Evolutionary conservation across 2,113 vertebrate genomes (phyloP).

Genomic region (Catharus bicknelli): DNA sequence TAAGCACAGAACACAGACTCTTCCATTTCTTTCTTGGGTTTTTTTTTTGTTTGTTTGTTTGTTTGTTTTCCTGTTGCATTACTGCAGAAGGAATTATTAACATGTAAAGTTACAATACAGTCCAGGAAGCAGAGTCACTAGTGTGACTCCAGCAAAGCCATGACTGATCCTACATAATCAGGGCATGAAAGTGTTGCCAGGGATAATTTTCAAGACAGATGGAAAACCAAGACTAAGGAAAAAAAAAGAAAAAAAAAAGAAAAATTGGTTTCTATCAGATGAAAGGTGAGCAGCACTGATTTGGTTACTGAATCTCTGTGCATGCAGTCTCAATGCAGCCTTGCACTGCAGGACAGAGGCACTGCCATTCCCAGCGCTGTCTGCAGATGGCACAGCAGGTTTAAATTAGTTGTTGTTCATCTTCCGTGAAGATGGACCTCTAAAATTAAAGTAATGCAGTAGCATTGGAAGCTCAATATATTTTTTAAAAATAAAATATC

Average conservation of each 20-base stretch:
- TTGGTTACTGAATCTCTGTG: background rate
- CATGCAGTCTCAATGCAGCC: accelerated
- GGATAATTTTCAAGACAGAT: background rate
- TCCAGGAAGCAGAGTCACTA: background rate
- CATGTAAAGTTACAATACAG: background rate
- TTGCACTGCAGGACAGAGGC: background rate
- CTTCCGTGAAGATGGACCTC: background rate
- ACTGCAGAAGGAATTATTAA: background rate
- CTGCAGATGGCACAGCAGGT: constrained; percentile 29
- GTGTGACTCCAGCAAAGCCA: background rate
- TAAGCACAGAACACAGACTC: background rate
- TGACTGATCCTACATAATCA: background rate
- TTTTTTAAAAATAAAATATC: background rate
- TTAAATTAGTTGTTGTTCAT: background rate
- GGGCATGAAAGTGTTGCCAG: background rate
- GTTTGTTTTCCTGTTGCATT: background rate
- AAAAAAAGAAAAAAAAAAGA: no score
- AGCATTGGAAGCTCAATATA: accelerated
- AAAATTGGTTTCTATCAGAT: background rate
- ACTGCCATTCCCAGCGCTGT: background rate
- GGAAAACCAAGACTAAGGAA: background rate
- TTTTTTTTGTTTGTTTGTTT: no score
- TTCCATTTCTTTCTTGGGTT: background rate
- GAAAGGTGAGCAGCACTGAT: background rate
- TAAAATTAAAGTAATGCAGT: background rate